phyloP scores from a whole-genome alignment of 2,797 vertebrate species.

The Delichon dasypus region DNA sequence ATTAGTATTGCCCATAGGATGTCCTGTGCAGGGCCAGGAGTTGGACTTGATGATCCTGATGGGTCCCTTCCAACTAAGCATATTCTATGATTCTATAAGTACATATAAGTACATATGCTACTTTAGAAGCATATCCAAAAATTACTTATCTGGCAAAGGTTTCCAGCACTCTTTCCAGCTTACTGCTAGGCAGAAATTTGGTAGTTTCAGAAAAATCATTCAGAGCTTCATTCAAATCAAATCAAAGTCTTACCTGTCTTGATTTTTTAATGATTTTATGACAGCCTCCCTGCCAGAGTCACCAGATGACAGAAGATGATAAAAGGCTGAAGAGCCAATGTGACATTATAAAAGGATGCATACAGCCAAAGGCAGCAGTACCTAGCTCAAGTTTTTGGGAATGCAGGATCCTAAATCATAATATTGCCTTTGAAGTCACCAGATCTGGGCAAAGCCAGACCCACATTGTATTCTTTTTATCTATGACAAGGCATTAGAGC shows the following conservation, averaged over 20 bases:
- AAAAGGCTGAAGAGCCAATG: background rate
- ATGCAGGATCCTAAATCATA: background rate
- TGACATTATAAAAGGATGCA: background rate
- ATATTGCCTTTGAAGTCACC: background rate
- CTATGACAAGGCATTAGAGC: background rate
- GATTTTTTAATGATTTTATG: background rate
- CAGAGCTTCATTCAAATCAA: background rate
- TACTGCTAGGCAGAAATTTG: background rate
- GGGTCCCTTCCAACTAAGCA: background rate
- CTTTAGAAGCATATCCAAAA: background rate
- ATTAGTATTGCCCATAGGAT: background rate
- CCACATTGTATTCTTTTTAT: background rate
- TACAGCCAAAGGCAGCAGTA: background rate
- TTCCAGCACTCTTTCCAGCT: background rate
- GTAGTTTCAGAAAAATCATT: background rate
- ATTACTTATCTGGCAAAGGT: background rate
- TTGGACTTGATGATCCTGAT: background rate
- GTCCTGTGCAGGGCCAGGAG: background rate
- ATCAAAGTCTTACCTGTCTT: background rate
- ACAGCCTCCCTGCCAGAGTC: background rate
- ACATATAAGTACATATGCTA: no score
- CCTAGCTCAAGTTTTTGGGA: background rate
- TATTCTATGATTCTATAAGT: background rate
- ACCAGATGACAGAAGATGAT: background rate
- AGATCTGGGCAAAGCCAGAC: background rate